phyloP scores from a whole-genome alignment of 2,888 invertebrate species.

The Agapostemon virescens region DNA sequence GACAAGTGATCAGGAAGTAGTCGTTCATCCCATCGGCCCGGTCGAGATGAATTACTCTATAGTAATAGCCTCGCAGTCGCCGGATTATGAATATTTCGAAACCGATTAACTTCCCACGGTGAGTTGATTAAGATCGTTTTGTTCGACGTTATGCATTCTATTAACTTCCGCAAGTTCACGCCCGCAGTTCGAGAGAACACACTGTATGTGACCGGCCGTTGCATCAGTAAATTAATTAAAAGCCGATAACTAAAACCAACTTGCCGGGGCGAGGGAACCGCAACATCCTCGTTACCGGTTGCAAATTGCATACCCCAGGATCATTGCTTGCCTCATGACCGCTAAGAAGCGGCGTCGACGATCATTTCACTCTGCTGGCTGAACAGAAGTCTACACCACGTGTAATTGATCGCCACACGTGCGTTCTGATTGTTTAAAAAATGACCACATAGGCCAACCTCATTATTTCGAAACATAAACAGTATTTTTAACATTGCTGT shows the following conservation, averaged over 20 bases:
- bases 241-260: constrained; percentile 18
- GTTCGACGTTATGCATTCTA: constrained; percentile 2
- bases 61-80: too few relatives aligned
- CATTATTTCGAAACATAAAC: not conserved
- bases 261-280: not conserved
- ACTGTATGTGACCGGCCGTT: not conserved
- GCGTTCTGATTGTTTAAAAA: not conserved
- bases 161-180: not conserved
- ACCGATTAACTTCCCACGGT: not conserved
- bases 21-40: not conserved
- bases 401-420: not conserved
- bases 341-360: not conserved
- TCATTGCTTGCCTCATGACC: constrained; percentile 1
- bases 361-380: not conserved
- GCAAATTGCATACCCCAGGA: not conserved
- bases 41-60: not conserved
- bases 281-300: not conserved
- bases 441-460: not conserved
- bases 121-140: constrained; percentile 5
- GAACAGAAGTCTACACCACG: not conserved
- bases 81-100: constrained; percentile 4
- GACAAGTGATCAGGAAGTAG: not conserved
- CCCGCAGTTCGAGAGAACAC: not conserved
- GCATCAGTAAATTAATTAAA: constrained; percentile 24
- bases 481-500: too few relatives aligned